Evolutionary conservation across 2,113 vertebrate genomes (phyloP).

Genomic region (Nycticebus coucang): DNA sequence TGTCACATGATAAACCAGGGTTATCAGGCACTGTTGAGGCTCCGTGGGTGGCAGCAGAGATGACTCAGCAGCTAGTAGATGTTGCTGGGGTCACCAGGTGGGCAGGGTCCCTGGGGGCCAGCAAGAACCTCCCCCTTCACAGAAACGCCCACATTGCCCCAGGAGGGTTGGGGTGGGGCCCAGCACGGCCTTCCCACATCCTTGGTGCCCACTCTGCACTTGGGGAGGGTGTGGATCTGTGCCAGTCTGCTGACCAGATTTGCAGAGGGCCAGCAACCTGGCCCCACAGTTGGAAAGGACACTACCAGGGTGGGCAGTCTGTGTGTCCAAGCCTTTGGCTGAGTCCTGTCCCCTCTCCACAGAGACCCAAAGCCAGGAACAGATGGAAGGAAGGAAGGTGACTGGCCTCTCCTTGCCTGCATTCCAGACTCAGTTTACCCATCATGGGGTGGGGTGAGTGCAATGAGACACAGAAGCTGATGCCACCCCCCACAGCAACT

Average conservation of each 20-base stretch:
- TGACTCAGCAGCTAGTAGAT: conserved; percentile 13
- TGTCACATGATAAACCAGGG: background rate
- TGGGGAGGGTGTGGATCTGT: background rate
- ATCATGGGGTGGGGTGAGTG: rapidly evolving
- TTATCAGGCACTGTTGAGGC: rapidly evolving
- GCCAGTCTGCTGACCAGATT: rapidly evolving
- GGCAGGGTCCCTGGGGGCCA: conserved; percentile 51
- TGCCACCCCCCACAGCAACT: rapidly evolving
- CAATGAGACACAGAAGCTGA: rapidly evolving
- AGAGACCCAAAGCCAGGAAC: no score
- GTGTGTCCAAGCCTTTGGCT: background rate
- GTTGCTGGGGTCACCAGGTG: background rate
- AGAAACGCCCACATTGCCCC: background rate
- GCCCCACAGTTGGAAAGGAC: background rate
- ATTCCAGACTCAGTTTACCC: background rate
- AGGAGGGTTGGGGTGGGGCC: background rate
- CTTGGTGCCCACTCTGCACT: no score
- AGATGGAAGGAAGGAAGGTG: rapidly evolving
- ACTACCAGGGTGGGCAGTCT: background rate
- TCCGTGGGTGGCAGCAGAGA: background rate
- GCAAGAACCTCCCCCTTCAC: background rate
- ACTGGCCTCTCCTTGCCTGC: background rate
- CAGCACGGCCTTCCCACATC: background rate
- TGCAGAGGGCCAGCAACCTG: background rate
- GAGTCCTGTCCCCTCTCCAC: background rate